Percentiles rank a stretch among this genome's conserved stretches.
These are phyloP conservation scores for Thaumetopoea pityocampa DNA, from an alignment of 1,140 invertebrate species.

Conservation along the genomic window DNA sequence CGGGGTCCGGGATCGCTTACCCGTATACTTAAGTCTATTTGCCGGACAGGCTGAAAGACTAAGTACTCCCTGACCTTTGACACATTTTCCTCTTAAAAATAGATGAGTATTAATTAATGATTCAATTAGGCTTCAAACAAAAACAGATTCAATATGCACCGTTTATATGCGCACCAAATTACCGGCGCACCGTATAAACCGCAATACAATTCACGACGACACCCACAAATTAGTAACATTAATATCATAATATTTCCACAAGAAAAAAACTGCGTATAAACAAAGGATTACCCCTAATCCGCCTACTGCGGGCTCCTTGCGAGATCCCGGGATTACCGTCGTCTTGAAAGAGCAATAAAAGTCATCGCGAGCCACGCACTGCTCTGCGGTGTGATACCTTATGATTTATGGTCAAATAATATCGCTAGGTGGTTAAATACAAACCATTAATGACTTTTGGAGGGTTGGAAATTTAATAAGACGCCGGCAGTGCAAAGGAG, in stretches of 20 bases:
- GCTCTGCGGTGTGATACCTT: conserved; percentile 50
- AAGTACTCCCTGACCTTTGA: no score
- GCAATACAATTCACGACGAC: no score
- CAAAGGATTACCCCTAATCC: conserved; percentile 55
- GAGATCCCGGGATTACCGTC: conserved; percentile 40
- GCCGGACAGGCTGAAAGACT: no score
- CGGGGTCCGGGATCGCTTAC: no score
- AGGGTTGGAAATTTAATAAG: conserved; percentile 69
- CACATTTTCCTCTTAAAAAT: no score
- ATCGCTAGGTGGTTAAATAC: conserved; percentile 44
- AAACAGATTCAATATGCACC: not conserved
- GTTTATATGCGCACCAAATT: no score
- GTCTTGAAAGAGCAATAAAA: conserved; percentile 60
- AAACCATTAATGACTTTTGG: conserved; percentile 70
- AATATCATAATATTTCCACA: conserved; percentile 20
- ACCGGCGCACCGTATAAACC: conserved; percentile 2
- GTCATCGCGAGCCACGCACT: conserved; percentile 41
- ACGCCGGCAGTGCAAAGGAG: conserved; percentile 41
- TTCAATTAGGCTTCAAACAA: no score
- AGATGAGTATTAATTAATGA: no score
- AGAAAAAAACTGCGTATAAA: conserved; percentile 42
- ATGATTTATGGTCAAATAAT: conserved; percentile 61
- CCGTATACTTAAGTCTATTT: no score
- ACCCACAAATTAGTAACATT: conserved; percentile 10
- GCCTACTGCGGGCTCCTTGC: conserved; percentile 11